phyloP scores from a whole-genome alignment of 1,140 invertebrate species.

The Riptortus pedestris region DNA sequence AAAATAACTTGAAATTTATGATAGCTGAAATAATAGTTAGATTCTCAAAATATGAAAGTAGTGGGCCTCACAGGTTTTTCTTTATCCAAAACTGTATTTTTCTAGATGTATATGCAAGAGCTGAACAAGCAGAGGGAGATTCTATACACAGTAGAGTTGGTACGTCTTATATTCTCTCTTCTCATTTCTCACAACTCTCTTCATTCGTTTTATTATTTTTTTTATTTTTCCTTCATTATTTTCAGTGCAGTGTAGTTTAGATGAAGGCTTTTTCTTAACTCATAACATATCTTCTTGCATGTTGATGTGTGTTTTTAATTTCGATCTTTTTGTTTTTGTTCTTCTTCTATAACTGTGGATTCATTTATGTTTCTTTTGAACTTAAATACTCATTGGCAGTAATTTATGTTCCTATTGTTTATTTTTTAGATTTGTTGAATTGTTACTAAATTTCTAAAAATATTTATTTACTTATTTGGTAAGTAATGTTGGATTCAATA shows the following conservation, averaged over 20 bases:
- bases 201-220: slow-evolving; percentile 13
- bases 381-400: too few species aligned
- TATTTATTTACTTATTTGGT: too few species aligned
- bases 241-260: background rate
- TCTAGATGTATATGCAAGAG: slow-evolving; percentile 74
- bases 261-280: background rate
- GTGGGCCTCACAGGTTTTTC: background rate
- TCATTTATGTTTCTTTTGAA: too few species aligned
- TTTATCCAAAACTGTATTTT: slow-evolving; percentile 17
- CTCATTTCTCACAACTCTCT: background rate
- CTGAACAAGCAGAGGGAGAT: slow-evolving; percentile 77
- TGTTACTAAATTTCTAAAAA: too few species aligned
- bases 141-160: slow-evolving; percentile 73
- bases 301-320: background rate
- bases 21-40: too few species aligned
- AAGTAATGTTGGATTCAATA: too few species aligned
- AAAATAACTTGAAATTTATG: too few species aligned
- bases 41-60: background rate
- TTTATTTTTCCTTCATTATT: slow-evolving; percentile 11
- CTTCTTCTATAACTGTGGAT: too few species aligned
- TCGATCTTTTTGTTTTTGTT: background rate
- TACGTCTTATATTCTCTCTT: slow-evolving; percentile 41
- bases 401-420: too few species aligned
- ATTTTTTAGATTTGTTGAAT: too few species aligned
- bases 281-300: too few species aligned